phyloP scores from a whole-genome alignment of 1,140 invertebrate genomes.

The Euura lappo region DNA sequence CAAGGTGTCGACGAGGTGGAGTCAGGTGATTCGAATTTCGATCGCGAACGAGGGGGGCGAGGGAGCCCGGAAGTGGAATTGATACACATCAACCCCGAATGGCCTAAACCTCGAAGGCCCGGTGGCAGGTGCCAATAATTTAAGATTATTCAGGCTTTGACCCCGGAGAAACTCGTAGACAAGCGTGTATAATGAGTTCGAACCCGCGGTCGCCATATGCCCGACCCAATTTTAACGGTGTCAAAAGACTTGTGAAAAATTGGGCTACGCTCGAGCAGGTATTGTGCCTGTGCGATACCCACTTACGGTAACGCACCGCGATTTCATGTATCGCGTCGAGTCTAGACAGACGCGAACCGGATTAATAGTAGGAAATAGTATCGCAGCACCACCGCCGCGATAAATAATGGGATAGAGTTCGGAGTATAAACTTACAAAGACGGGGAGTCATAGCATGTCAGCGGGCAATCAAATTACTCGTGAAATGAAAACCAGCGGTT shows the following conservation, averaged over 20 bases:
- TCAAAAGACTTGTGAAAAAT: constrained; percentile 15
- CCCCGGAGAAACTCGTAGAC: constrained; percentile 16
- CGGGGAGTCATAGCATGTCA: constrained; percentile 29
- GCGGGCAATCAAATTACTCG: constrained; percentile 36
- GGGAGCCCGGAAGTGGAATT: background rate
- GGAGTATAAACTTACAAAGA: background rate
- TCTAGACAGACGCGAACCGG: too few relatives aligned
- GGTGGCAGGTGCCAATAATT: constrained; percentile 43
- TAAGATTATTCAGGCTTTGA: constrained; percentile 43
- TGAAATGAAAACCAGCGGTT: constrained; percentile 42
- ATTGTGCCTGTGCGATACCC: background rate
- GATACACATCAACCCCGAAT: background rate
- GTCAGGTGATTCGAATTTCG: too few relatives aligned
- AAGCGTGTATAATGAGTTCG: constrained; percentile 37
- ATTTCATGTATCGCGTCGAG: too few relatives aligned
- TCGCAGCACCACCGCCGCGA: too few relatives aligned
- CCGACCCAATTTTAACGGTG: constrained; percentile 37
- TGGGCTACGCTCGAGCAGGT: background rate
- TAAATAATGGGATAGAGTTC: too few relatives aligned
- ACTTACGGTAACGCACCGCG: too few relatives aligned
- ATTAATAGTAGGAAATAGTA: too few relatives aligned
- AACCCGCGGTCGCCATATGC: constrained; percentile 42
- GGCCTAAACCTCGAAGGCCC: background rate
- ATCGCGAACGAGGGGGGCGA: background rate
- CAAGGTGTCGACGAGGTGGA: too few relatives aligned